A percentile compares a stretch with the other conserved stretches of the same genome.
Conservation (phyloP, 2,888 invertebrate genomes). For the Drosophila quinaria region DNA sequence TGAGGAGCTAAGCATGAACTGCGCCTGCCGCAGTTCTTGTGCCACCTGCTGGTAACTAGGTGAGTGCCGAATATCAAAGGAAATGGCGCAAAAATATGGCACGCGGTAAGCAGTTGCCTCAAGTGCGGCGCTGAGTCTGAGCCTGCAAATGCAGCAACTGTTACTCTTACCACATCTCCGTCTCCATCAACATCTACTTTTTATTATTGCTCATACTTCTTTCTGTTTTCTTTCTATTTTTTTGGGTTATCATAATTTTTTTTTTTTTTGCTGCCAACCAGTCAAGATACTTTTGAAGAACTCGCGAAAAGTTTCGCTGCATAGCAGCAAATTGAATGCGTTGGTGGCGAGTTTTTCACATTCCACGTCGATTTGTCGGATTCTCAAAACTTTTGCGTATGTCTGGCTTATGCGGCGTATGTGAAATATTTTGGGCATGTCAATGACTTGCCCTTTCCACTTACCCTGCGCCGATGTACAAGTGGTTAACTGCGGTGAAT, state of each 20-base stretch:
- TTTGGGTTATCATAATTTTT: background rate
- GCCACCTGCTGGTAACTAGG: slow-evolving; percentile 63
- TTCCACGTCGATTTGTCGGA: slow-evolving; percentile 21
- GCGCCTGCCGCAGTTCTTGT: slow-evolving; percentile 4
- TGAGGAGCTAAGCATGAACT: slow-evolving; percentile 23
- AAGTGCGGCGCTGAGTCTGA: slow-evolving; percentile 45
- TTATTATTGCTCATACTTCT: slow-evolving; percentile 10
- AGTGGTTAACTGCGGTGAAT: slow-evolving; percentile 88
- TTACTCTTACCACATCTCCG: slow-evolving; percentile 3
- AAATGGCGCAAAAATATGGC: slow-evolving; percentile 80
- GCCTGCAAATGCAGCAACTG: slow-evolving; percentile 19
- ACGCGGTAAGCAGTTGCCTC: slow-evolving; percentile 75
- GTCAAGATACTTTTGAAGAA: slow-evolving; percentile 60
- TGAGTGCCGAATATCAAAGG: slow-evolving; percentile 76
- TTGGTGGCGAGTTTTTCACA: slow-evolving; percentile 24
- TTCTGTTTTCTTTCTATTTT: background rate
- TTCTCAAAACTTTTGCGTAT: slow-evolving; percentile 13
- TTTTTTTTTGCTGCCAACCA: background rate
- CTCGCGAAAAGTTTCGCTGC: slow-evolving; percentile 50
- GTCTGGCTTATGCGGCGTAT: slow-evolving; percentile 41
- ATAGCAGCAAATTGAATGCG: slow-evolving; percentile 52
- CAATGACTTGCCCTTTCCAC: slow-evolving; percentile 77
- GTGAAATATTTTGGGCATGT: slow-evolving; percentile 38
- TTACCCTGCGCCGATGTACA: slow-evolving; percentile 90
- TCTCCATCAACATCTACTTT: slow-evolving; percentile 1